Base-by-base conservation (phyloP, 2,113 vertebrate genomes). In the Menidia beryllina region DNA sequence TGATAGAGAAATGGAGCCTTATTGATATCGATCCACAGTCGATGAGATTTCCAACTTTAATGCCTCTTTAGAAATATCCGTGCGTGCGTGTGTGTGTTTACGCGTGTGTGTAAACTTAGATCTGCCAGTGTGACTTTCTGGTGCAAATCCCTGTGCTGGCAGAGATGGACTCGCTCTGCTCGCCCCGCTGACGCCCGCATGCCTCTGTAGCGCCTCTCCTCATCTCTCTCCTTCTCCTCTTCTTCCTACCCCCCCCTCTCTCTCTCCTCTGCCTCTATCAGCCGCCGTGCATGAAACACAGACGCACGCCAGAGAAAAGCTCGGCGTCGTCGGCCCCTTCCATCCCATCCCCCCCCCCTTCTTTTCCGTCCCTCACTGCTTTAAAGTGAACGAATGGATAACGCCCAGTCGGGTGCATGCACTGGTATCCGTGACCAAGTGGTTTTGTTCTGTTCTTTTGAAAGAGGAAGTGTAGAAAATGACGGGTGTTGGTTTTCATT, bases 271-370 rank as follows among this genome's bases (percentile, higher is more conserved):
- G 2, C 64, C 55, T 49, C 68, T n/a, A 48, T 66, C 70, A 81
- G 73, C 39, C 57, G 51, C 30, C 57, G 20, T 43, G 80, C 89
- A 89, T 87, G 81, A 84, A 9, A 20, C 7, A n/a, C 24, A n/a
- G 57, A 64, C 43, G 87, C 83, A 87, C 77, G 83, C 7, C 39
- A 17, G 24, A 36, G 34, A 51, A 50, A 62, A 23, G 50, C 67
- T 52, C 36, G 13, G 47, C 34, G 26, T 72, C 52, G 10, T n/a
- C 45, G 0, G 10, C 41, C 5, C 38, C 43, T 53, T 38, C 19
- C 62, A 63, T 58, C 6, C 4, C 4, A 24, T 19, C 8, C 12
- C 53, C 6, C 4, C 4, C 27, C 14, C 8, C 12, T 36, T 23
- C 13, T 3, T 14, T 4, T 14, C 24, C 54, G 49, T 13, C 65